A percentile compares a stretch with the other conserved stretches of the same genome.
Evolutionary conservation across 2,113 vertebrate species (phyloP).

Genomic region (Puntigrus tetrazona): DNA sequence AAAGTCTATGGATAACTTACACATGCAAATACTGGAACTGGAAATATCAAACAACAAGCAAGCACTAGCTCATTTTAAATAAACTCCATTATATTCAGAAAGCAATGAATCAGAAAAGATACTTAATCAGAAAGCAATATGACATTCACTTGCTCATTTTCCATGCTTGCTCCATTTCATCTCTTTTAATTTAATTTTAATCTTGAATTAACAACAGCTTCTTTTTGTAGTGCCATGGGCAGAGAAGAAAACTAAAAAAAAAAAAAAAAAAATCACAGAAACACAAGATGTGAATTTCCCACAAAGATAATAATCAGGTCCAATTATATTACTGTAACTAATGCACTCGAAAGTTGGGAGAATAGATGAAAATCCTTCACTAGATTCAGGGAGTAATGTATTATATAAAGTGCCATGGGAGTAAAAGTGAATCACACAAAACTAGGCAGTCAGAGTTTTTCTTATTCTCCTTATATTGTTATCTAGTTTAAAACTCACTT

Average conservation of each 20-base stretch:
- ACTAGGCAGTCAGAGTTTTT: neutral
- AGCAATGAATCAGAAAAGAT: neutral
- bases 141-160: neutral
- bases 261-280: no score
- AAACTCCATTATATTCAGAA: neutral
- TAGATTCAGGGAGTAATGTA: neutral
- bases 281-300: neutral
- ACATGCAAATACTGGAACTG: neutral
- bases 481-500: neutral
- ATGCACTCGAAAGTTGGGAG: neutral
- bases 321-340: neutral
- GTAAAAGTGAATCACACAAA: neutral
- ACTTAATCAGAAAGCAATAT: neutral
- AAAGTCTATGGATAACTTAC: neutral
- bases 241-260: neutral
- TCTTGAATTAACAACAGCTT: neutral
- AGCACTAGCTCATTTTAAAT: neutral
- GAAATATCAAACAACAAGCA: neutral
- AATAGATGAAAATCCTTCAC: neutral
- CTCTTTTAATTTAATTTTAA: neutral
- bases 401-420: neutral
- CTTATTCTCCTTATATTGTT: neutral
- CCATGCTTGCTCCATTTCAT: neutral
- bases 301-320: neutral
- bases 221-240: neutral